phyloP scores from a whole-genome alignment of 2,797 vertebrate genomes.

The Cyclura pinguis region DNA sequence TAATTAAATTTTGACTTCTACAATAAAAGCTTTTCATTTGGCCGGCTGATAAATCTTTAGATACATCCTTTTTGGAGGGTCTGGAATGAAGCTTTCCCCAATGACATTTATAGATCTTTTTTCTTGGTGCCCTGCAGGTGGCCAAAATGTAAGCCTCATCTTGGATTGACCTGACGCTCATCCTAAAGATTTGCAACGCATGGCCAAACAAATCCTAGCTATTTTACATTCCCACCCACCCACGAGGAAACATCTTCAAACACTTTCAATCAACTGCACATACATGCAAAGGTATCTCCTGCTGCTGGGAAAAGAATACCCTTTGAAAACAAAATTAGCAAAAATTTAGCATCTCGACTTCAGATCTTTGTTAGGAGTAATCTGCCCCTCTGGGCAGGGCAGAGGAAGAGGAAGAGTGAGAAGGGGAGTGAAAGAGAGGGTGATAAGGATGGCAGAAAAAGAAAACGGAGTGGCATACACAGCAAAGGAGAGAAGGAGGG shows the following conservation, averaged over 20 bases:
- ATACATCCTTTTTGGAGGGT: background rate
- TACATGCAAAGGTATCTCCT: no score
- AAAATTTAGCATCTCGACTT: no score
- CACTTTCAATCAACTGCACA: no score
- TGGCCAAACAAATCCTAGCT: background rate
- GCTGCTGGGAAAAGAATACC: no score
- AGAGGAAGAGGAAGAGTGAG: no score
- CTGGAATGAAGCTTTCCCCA: background rate
- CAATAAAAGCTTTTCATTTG: conserved; percentile 30
- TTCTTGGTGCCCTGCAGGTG: background rate
- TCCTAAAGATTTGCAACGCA: background rate
- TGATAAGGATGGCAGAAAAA: no score
- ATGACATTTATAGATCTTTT: background rate
- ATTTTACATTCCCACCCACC: background rate
- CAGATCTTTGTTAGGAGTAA: no score
- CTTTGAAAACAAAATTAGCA: no score
- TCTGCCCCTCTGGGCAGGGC: no score
- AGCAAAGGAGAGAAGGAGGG: no score
- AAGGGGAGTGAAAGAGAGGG: no score
- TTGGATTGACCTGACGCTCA: background rate
- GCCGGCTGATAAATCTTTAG: conserved; percentile 5
- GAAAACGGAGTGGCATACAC: no score
- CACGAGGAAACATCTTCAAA: background rate
- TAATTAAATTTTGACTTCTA: conserved; percentile 28
- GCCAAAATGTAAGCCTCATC: background rate